Evolutionary conservation across 2,888 invertebrate genomes (phyloP), one percentile per base, ranked within the genome.

Genomic region (Cepaea hortensis): DNA sequence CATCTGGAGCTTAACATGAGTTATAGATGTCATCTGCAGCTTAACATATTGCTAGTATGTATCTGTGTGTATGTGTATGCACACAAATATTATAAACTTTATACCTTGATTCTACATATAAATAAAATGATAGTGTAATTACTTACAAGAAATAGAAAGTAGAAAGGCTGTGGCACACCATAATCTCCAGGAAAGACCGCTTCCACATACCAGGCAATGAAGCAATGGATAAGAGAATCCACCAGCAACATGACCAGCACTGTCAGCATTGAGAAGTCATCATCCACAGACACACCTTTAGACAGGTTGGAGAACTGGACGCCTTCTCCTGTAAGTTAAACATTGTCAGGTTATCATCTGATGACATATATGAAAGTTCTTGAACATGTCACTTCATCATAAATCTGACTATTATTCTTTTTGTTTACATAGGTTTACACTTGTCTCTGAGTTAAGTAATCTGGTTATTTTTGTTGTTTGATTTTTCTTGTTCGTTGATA

Each of bases 111-210:
- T 55, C 11, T 55, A 55, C 55, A 55, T 55, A 55, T 55, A 55
- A 55, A 55, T 11, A 55, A 55, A 55, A 55, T 2, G 35, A 13
- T 48, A 46, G 65, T 65, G 9, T 61, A 48, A 35, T 15, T 23
- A 90, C 94, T 93, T 94, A 96, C 97, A 94, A 95, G 94, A 76
- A 97, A 95, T 0, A 96, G 96, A 93, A 97, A 98, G 92, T 98
- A 96, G 96, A 97, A 98, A 55, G 96, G 96, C 88, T 96, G 96
- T 0, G 97, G 96, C 0, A 98, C 96, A 5, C 98, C 98, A 93
- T 96, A 97, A 20, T 97, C 96, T 15, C 98, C 98, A 0, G 98
- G 98, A 88, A 96, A 95, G 15, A 98, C 96, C 90, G 97, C 97
- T 94, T 98, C 98, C 61, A 98, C 95, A 93, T 98, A 98, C 90